Base-by-base conservation (phyloP, 2,888 invertebrate genomes). In the Cerastis rubricosa region DNA sequence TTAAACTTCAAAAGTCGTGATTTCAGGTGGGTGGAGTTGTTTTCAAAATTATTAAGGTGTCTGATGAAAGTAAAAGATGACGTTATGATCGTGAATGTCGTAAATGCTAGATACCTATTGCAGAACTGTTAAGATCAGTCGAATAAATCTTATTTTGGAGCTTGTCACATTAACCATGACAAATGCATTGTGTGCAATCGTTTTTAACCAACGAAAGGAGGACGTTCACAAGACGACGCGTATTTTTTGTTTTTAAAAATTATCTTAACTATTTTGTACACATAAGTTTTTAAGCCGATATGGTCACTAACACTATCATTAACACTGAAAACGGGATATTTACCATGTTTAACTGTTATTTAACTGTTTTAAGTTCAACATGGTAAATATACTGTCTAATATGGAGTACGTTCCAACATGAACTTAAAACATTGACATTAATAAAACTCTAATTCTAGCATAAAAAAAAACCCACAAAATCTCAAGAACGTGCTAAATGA, bases 401-500 rank as follows among this genome's bases (percentile, higher is more conserved):
- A 73, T 47, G 0, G 35, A 54, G 8, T 45, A 51, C 11, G 14
- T 72, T 14, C 5, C 22, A 63, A n/a, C 25, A 47, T 22, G 14
- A 51, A 80, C 8, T 57, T 43, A n/a, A 47, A 63, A 67, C 49
- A 35, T 25, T 66, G 29, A 51, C 49, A 43, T 51, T 59, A 7
- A 40, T 51, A n/a, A 6, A 7, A 75, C 29, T n/a, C 3, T 8
- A 47, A 45, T 54, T 29, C 19, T 19, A 19, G 4, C 19, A 61
- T 19, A n/a, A n/a, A n/a, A n/a, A 19, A 35, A 35, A 19, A 43
- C 22, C 7, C 1, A 22, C 8, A 43, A 7, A 57, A 71, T 12
- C 12, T 74, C 73, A 69, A 78, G 74, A 70, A 70, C 57, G 40
- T 45, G 59, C 51, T 73, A 64, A 70, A 61, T 63, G 63, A 78